Evolutionary conservation across 2,888 invertebrate genomes (phyloP), one percentile per base, ranked within the genome.

Genomic region (Dynastes maya): DNA sequence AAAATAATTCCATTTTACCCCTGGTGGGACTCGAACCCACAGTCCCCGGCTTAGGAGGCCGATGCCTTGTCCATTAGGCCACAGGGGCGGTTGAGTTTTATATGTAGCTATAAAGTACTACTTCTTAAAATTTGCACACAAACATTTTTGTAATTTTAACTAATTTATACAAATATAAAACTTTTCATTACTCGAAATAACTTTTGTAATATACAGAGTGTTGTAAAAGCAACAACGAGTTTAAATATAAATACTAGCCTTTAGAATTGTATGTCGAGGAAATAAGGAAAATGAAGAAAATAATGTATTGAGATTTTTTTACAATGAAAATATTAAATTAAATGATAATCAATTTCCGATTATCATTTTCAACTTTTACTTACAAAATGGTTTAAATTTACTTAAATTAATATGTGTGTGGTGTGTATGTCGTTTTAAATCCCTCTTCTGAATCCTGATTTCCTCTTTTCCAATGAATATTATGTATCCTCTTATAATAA

Each of bases 1-100:
- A 78, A 55, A 84, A 83, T 81, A 81, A 76, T n/a, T 2, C 5
- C 0, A 5, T 40, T 82, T 89, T 94, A 94, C 94, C 94, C 94
- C 94, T 94, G 94, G 94, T 94, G 94, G 94, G 94, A 94, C 94
- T 94, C 94, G 94, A 94, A 94, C 94, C 93, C 93, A 93, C 93
- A 93, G 92, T 93, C 94, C 93, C 93, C 93, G 93, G 93, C 93
- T 94, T 94, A 94, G 94, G 94, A 94, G 93, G 93, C 93, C 93
- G 93, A 93, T 93, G 94, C 94, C 93, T 94, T 94, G 94, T 94
- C 93, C 93, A 93, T 93, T 93, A 93, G 93, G 93, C 93, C 93
- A 94, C 93, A 93, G 93, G 94, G 94, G 94, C 94, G 63, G 49
- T 49, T 65, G 45, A 9, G 11, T 51, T 37, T 45, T 70, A n/a